Conservation (phyloP, 92 coral and sea anemone species). For the Phymanthus crucifer region DNA sequence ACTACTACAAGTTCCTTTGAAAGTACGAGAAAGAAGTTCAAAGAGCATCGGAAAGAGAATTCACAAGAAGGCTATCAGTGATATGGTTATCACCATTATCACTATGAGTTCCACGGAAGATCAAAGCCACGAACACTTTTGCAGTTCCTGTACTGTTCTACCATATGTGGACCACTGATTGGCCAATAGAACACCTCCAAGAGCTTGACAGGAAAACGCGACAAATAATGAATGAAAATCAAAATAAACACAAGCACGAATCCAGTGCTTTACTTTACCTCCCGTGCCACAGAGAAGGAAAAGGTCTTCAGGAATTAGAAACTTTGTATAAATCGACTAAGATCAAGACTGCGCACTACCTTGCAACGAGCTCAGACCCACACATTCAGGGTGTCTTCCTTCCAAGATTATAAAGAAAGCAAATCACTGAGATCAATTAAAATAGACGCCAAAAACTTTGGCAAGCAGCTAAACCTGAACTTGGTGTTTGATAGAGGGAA, state of each 20-base stretch:
- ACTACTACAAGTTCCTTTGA: neutral
- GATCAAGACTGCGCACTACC: too few relatives aligned
- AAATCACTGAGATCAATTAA: neutral
- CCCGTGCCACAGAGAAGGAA: neutral
- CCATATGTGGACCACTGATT: conserved; percentile 2
- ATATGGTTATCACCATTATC: neutral
- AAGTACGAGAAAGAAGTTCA: neutral
- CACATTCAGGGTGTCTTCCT: neutral
- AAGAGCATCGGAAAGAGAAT: neutral
- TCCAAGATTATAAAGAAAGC: too few relatives aligned
- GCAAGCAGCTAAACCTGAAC: neutral
- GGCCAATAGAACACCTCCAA: neutral
- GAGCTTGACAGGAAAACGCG: conserved; percentile 5
- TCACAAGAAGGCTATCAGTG: neutral
- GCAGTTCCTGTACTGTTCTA: neutral
- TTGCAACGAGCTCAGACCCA: too few relatives aligned
- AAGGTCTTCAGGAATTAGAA: neutral
- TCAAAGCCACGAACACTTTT: conserved; percentile 4
- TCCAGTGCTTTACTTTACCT: conserved; percentile 7
- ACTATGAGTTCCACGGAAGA: neutral
- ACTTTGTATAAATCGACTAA: too few relatives aligned
- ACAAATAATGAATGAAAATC: neutral
- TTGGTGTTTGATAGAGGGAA: neutral
- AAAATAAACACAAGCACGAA: neutral
- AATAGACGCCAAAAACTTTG: neutral